Base-by-base conservation (phyloP, 2,797 vertebrate species). In the Schizothorax lantsangensis region DNA sequence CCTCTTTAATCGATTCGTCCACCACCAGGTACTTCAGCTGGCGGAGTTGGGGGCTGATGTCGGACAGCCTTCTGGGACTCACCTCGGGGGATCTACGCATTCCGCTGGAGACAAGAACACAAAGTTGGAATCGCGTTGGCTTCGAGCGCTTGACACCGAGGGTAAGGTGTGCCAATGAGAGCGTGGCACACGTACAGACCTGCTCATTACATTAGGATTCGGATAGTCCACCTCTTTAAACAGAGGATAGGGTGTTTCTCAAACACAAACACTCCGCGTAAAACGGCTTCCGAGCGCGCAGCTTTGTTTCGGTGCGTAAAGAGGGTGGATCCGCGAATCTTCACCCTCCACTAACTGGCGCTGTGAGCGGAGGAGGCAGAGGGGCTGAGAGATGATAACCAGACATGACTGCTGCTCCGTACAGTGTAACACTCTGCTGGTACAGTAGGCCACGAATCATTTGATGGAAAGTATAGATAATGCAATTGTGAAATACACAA, bases 1-100 rank as follows among this genome's bases (percentile, higher is more conserved):
- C 98, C 93, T 98, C 98, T 80, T 98, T 98, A 90, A 98, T 98
- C 64, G 97, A 96, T 89, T 98, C 97, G 89, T 98, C 98, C 93
- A 98, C 97, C 89, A 97, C 97, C 94, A 99, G 94, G 94, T 97
- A 98, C 91, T 98, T 98, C 69, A 99, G 96, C 93, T 99, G 98
- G 89, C 98, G 95, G 91, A 99, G 97, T 92, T 99, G 98, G 6
- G 98, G 98, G 93, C 98, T 99, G 96, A 99, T 98, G 94, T 99
- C 97, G 54, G 98, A 98, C 93, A 98, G 96, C 95, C 98, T 95
- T 95, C 97, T 96, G 43, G 97, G 98, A 92, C 97, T 99, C 93
- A 98, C 96, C 92, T 99, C 97, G 52, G 97, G 97, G 74, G 98
- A 97, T 92, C 95, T 97, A 92, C 97, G 96, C 97, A 98, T 97